A percentile compares a stretch with the other conserved stretches of the same genome.
phyloP scores from a whole-genome alignment of 2,113 vertebrate genomes.

The Hippopotamus amphibius region DNA sequence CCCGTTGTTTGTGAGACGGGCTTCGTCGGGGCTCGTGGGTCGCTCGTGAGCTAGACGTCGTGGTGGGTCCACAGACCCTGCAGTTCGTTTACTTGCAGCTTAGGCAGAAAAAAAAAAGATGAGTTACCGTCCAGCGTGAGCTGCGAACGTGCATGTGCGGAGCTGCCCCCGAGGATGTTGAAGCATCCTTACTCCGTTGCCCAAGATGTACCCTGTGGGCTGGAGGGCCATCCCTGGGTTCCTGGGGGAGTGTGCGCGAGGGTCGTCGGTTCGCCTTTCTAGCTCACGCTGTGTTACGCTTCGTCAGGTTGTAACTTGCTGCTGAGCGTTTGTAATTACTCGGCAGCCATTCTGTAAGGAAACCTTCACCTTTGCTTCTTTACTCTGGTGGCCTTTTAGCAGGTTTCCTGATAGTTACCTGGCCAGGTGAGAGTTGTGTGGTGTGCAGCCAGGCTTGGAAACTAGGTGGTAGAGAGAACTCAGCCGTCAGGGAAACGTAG shows the following conservation, averaged over 20 bases:
- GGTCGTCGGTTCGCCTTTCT: background rate
- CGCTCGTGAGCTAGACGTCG: background rate
- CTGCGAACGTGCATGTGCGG: background rate
- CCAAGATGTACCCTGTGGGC: background rate
- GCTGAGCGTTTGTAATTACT: rapidly evolving
- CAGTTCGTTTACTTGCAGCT: background rate
- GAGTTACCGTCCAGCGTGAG: background rate
- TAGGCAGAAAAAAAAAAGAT: background rate
- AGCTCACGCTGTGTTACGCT: background rate
- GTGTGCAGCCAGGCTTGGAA: background rate
- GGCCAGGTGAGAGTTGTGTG: background rate
- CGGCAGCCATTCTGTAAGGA: constrained; percentile 48
- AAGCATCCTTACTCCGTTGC: background rate
- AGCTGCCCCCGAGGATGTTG: background rate
- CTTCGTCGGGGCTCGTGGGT: background rate
- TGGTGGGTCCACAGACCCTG: background rate
- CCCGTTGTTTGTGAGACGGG: background rate
- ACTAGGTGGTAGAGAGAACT: background rate
- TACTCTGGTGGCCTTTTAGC: background rate
- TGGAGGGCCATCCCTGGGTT: background rate
- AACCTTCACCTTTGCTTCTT: background rate
- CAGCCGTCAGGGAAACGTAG: background rate
- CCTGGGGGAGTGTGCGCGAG: background rate
- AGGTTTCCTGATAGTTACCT: background rate
- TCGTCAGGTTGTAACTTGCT: background rate